These are phyloP conservation scores for Gila robusta DNA, from an alignment of 2,797 vertebrate genomes.

Conservation along the genomic window DNA sequence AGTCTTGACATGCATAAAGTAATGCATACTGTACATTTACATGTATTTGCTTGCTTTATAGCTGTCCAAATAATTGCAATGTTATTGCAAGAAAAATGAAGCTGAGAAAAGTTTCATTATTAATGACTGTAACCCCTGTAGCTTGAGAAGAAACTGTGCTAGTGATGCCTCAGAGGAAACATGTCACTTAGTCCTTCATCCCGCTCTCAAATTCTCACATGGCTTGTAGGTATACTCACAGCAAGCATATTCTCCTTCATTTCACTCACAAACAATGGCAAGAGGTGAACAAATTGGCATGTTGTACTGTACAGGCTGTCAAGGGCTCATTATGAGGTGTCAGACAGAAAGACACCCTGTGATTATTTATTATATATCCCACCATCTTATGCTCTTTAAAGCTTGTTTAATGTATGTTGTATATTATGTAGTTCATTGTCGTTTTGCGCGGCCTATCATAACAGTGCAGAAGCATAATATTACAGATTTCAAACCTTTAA, in stretches of 20 bases:
- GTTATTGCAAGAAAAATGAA: not conserved
- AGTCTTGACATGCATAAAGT: not conserved
- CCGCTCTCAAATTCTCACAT: conserved; percentile 56
- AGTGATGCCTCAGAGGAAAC: conserved; percentile 9
- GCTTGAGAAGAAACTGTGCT: not conserved
- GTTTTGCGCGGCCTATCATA: not conserved
- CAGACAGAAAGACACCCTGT: not conserved
- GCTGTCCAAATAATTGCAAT: not conserved
- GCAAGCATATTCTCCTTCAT: conserved; percentile 73
- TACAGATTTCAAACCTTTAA: conserved; percentile 23
- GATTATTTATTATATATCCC: not conserved
- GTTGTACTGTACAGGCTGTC: not conserved
- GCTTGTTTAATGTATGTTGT: not conserved
- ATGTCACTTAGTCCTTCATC: conserved; percentile 31
- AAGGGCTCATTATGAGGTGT: not conserved
- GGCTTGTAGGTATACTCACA: conserved; percentile 66
- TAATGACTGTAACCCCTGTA: conserved; percentile 14
- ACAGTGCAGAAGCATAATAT: not conserved
- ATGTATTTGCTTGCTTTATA: not conserved
- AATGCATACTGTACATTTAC: not conserved
- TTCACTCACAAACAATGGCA: conserved; percentile 50
- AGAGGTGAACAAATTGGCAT: not conserved
- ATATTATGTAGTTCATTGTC: not conserved
- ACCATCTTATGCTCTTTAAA: not conserved
- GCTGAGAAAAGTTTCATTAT: conserved; percentile 11